Evolutionary conservation across 2,797 vertebrate species (phyloP), one percentile per base, ranked within the genome.

Genomic region (Sitta carolinensis): DNA sequence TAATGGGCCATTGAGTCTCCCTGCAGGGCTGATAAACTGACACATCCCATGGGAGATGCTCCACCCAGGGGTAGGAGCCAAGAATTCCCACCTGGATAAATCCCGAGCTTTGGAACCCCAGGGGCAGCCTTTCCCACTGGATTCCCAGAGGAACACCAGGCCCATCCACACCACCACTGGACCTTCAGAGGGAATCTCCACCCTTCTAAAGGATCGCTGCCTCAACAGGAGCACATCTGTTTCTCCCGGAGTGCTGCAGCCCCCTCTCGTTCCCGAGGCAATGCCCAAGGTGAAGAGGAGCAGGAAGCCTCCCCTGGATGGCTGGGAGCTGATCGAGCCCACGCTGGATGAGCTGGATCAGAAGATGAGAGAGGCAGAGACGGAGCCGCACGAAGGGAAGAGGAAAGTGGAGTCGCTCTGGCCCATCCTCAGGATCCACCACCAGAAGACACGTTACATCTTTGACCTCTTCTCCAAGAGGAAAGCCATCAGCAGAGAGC

Each of bases 251-350:
- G 14, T 21, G n/a, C 45, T 57, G 55, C 21, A 34, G n/a, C n/a
- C 14, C 11, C 43, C 16, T 9, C 9, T 10, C 1, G 2, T 42
- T 58, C 5, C 57, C 4, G 18, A 58, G 77, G 92, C 29, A 32
- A 99, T 99, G 99, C 99, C 99, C 3, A 99, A 99, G 94, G 99
- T 99, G 16, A 99, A 99, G 96, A 98, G 99, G 77, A 99, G 99
- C 97, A 98, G 98, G 82, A 99, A 99, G 91, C 98, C 99, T 2
- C 99, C 99, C 7, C 99, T 99, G 4, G 99, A 99, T 51, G 99
- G 99, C 8, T 99, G 99, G 99, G 99, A 99, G 94, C 98, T 99
- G 14, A 99, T 99, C 2, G 99, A 99, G 89, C 99, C 99, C 13
- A 99, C 98, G 2, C 93, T 99, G 91, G 99, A 99, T 72, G 99